phyloP scores from a whole-genome alignment of 2,797 vertebrate genomes.

The Lemur catta region DNA sequence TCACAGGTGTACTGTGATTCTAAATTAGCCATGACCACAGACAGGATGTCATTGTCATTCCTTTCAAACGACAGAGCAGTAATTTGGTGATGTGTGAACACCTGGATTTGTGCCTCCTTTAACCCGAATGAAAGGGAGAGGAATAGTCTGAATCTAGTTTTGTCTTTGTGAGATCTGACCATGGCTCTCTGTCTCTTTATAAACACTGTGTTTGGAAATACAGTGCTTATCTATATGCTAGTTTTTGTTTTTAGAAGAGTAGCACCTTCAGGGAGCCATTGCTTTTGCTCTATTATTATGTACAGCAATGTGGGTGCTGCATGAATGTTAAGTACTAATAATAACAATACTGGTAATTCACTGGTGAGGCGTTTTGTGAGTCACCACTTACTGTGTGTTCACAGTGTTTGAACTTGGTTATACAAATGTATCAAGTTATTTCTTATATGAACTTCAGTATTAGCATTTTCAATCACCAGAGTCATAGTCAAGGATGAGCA shows the following conservation, averaged over 20 bases:
- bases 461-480: background rate
- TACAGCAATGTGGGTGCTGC: background rate
- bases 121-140: background rate
- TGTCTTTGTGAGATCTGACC: background rate
- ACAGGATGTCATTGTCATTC: conserved; percentile 68
- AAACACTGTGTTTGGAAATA: background rate
- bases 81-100: conserved; percentile 18
- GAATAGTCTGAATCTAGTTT: background rate
- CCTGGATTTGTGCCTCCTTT: background rate
- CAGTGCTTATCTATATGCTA: background rate
- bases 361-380: background rate
- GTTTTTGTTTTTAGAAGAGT: background rate
- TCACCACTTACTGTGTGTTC: background rate
- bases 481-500: background rate
- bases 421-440: background rate
- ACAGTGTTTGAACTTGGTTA: background rate
- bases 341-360: background rate
- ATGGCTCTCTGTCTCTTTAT: background rate
- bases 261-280: background rate
- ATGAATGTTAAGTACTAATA: background rate
- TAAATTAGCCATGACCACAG: conserved; percentile 39
- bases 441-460: conserved; percentile 5
- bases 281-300: conserved; percentile 26
- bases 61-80: conserved; percentile 47
- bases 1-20: background rate